Conservation (phyloP, 2,113 vertebrate genomes). For the Pardalotus punctatus region DNA sequence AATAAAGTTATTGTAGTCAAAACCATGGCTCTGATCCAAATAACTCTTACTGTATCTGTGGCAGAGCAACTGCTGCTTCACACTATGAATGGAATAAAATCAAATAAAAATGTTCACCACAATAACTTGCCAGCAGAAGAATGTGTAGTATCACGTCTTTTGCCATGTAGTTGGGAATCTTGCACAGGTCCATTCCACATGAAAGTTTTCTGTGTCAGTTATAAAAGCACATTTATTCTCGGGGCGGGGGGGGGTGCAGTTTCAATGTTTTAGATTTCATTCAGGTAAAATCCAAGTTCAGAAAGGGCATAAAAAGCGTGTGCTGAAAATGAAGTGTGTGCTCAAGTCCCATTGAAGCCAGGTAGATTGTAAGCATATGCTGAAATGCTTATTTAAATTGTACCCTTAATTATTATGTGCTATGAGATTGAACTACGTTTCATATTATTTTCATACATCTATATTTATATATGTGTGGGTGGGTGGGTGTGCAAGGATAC, state of each 20-base stretch:
- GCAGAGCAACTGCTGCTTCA: not conserved
- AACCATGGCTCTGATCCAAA: slow-evolving; percentile 22
- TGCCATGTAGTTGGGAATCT: not conserved
- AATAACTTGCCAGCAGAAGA: not conserved
- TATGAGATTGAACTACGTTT: slow-evolving; percentile 5
- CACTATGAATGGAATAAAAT: slow-evolving; percentile 33
- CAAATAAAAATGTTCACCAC: not conserved
- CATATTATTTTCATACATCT: slow-evolving; percentile 34
- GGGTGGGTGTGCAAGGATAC: slow-evolving; percentile 22
- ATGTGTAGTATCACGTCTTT: not conserved
- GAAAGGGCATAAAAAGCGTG: not conserved
- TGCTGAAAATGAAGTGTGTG: slow-evolving; percentile 35
- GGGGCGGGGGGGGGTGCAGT: not conserved
- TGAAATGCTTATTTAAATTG: slow-evolving; percentile 58
- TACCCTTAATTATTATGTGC: slow-evolving; percentile 55
- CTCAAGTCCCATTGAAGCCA: slow-evolving; percentile 22
- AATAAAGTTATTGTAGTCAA: slow-evolving; percentile 48
- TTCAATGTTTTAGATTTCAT: not conserved
- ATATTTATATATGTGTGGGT: not conserved
- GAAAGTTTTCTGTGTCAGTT: not conserved
- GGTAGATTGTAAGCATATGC: slow-evolving; percentile 48
- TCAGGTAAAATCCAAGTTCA: slow-evolving; percentile 30
- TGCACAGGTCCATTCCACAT: not conserved
- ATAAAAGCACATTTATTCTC: not conserved
- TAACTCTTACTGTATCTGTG: not conserved